phyloP scores from a whole-genome alignment of 2,797 vertebrate genomes.

The Periparus ater region DNA sequence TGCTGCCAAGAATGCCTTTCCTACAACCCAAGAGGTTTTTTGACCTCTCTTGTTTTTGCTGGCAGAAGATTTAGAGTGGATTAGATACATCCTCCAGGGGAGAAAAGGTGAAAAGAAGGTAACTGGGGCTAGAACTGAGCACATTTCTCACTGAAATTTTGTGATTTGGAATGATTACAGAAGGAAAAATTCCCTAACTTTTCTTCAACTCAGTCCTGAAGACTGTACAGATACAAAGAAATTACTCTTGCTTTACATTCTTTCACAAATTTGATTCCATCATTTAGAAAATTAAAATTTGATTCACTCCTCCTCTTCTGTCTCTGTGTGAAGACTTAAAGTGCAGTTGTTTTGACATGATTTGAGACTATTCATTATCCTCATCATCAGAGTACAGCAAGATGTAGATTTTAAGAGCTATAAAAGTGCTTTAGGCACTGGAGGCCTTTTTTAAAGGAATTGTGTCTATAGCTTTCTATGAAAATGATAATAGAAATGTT shows the following conservation, averaged over 20 bases:
- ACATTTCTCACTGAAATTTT: neutral
- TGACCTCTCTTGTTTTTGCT: neutral
- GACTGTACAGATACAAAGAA: neutral
- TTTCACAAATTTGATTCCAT: neutral
- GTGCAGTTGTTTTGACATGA: neutral
- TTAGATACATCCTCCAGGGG: neutral
- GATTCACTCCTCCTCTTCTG: neutral
- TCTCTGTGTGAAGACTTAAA: neutral
- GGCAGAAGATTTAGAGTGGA: neutral
- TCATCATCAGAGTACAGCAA: neutral
- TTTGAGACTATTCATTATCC: slow-evolving; percentile 15
- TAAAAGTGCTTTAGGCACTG: neutral
- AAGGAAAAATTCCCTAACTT: neutral
- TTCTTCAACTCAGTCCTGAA: neutral
- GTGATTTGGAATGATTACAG: neutral
- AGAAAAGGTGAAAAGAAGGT: neutral
- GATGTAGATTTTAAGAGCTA: neutral
- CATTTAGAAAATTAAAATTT: slow-evolving; percentile 6
- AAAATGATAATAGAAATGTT: neutral
- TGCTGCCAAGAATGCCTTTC: neutral
- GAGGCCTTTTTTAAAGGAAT: neutral
- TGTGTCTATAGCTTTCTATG: neutral
- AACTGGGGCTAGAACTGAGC: neutral
- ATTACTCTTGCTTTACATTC: neutral
- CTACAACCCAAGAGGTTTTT: neutral